Evolutionary conservation across 2,113 vertebrate genomes (phyloP).

Genomic region (Gulo gulo): DNA sequence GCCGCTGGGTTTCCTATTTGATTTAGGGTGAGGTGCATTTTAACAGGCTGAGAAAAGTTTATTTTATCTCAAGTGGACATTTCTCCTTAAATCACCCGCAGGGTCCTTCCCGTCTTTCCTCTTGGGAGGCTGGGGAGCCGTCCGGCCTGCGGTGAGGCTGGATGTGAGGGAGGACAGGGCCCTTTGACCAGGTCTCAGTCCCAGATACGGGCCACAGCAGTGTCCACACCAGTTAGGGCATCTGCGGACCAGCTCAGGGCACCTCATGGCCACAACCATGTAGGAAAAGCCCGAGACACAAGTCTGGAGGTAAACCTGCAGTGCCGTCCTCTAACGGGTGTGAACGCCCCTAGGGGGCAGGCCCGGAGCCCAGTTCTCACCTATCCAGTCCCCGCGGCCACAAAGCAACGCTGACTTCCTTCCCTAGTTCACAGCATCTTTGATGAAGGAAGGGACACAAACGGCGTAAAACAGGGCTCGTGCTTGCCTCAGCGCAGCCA

Average conservation of each 20-base stretch:
- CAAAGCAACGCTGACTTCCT: too few relatives aligned
- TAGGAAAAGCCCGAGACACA: background rate
- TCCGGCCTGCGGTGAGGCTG: fast-evolving
- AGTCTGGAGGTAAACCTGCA: fast-evolving
- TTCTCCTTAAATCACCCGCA: background rate
- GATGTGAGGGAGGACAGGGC: background rate
- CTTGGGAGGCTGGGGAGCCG: too few relatives aligned
- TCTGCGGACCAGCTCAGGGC: too few relatives aligned
- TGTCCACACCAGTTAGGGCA: background rate
- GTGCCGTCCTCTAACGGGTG: fast-evolving
- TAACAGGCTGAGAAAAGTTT: too few relatives aligned
- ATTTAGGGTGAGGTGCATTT: background rate
- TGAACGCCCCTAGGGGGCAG: too few relatives aligned
- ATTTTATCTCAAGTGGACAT: background rate
- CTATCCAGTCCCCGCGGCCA: fast-evolving
- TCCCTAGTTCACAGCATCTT: background rate
- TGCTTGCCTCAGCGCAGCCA: background rate
- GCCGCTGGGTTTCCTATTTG: too few relatives aligned
- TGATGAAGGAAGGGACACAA: background rate
- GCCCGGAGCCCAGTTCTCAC: fast-evolving
- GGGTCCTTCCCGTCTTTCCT: background rate
- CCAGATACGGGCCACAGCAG: background rate
- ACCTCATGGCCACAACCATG: background rate
- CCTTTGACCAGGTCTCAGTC: background rate
- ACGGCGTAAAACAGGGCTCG: fast-evolving